Base-by-base conservation (phyloP, 2,113 vertebrate genomes). In the Pseudopipra pipra region DNA sequence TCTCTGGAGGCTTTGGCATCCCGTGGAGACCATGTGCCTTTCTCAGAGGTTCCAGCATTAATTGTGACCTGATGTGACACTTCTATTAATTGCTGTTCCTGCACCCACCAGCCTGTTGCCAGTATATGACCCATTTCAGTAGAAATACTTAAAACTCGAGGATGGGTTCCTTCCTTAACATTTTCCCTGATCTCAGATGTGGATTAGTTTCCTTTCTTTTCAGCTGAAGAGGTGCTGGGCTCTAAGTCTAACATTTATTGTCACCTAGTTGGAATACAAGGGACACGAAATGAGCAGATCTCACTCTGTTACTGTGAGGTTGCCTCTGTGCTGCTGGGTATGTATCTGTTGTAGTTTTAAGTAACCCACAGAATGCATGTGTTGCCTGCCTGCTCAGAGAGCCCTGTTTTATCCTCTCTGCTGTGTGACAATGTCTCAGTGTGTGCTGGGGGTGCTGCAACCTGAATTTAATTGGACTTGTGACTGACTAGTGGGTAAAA, bases 191-290 rank as follows among this genome's bases (percentile, higher is more conserved):
- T 52, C 31, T 66, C 16, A 59, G 21, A 23, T 0, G 1, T 85
- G 77, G 61, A 72, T 92, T 61, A 75, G 13, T 65, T 94, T 90
- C n/a, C 39, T 89, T 87, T 59, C 52, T 67, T 87, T 88, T 62
- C 65, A 81, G 21, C 44, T 91, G 85, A 83, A 83, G 79, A 77
- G 56, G 9, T 90, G 44, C 82, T 56, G 56, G 47, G 39, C 63
- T 44, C 56, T 33, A 33, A 15, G 15, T 93, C 30, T 77, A 43
- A 75, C 55, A 63, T 71, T 74, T 63, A 20, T 93, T 27, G n/a
- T 66, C 43, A 47, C 52, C 66, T 91, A 51, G 43, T 6, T 80
- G 43, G 76, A 93, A 84, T 17, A 23, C 63, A 67, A 43, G 14
- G 22, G 54, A 6, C 3, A 18, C 20, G 35, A 58, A 35, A 41